Evolutionary conservation across 2,888 invertebrate species (phyloP).

Genomic region (Dorcus parallelipipedus): DNA sequence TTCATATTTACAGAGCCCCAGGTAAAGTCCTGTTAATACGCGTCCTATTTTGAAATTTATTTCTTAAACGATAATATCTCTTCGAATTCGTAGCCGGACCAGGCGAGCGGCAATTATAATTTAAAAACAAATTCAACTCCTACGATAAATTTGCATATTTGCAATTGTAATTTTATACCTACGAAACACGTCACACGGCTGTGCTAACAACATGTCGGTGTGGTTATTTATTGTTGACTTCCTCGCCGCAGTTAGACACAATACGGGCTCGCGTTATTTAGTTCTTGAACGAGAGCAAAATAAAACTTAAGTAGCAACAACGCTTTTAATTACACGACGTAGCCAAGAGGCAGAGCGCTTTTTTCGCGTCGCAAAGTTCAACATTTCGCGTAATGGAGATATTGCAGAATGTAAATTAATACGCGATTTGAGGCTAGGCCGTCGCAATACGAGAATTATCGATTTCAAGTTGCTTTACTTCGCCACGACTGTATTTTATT

Average conservation of each 20-base stretch:
- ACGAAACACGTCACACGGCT: neutral
- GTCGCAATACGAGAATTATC: slow-evolving; percentile 1
- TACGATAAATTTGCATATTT: slow-evolving; percentile 1
- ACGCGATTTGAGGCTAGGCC: neutral
- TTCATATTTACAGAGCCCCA: too few species aligned
- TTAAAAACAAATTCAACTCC: slow-evolving; percentile 1
- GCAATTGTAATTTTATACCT: neutral
- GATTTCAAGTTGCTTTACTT: neutral
- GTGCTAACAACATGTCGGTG: neutral
- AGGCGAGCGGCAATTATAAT: neutral
- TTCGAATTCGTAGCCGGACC: too few species aligned
- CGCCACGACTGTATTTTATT: neutral
- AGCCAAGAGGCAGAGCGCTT: neutral
- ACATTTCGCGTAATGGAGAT: neutral
- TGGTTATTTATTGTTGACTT: neutral
- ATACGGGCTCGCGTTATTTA: neutral
- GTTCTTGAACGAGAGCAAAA: neutral
- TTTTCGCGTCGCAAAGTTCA: neutral
- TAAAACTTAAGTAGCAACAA: slow-evolving; percentile 1
- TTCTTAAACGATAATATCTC: too few species aligned
- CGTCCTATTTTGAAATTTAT: too few species aligned
- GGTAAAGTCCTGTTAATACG: too few species aligned
- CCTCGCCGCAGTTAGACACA: neutral
- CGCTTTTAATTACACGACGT: slow-evolving; percentile 1
- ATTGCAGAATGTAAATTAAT: neutral